Evolutionary conservation across 1,140 invertebrate species (phyloP).

Genomic region (Oncopeltus fasciatus): DNA sequence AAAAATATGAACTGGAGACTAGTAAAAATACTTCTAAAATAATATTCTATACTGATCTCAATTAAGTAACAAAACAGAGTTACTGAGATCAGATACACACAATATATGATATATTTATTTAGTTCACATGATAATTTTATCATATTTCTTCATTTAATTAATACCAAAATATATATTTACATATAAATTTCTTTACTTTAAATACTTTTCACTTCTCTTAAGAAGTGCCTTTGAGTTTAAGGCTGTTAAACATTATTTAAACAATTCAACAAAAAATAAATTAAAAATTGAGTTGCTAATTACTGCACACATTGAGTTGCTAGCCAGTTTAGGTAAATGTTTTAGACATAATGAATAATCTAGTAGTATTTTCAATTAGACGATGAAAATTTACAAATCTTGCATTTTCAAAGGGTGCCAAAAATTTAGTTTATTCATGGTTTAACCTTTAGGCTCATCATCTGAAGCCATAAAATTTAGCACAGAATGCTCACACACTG

Average conservation of each 20-base stretch:
- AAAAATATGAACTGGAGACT: neutral
- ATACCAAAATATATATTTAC: slow-evolving; percentile 9
- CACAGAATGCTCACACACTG: too few species aligned
- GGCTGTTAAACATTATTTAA: neutral
- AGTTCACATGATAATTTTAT: neutral
- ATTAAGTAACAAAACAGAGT: neutral
- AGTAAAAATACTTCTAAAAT: neutral
- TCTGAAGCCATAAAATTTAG: too few species aligned
- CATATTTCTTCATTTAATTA: neutral
- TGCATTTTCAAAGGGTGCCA: too few species aligned
- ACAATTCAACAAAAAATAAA: neutral
- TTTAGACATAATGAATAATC: too few species aligned
- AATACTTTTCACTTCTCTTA: neutral
- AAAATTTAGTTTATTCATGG: too few species aligned
- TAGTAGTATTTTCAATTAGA: too few species aligned
- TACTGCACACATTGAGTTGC: too few species aligned
- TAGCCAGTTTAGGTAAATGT: too few species aligned
- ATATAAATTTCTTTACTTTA: neutral
- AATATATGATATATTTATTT: neutral
- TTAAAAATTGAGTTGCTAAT: neutral
- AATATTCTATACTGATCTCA: neutral
- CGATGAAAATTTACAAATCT: too few species aligned
- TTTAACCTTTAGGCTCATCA: too few species aligned
- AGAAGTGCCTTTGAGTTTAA: neutral
- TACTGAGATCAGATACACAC: neutral